These are phyloP conservation scores for Polydrusus pterygomalis DNA, from an alignment of 2,888 invertebrate species.

Conservation along the genomic window DNA sequence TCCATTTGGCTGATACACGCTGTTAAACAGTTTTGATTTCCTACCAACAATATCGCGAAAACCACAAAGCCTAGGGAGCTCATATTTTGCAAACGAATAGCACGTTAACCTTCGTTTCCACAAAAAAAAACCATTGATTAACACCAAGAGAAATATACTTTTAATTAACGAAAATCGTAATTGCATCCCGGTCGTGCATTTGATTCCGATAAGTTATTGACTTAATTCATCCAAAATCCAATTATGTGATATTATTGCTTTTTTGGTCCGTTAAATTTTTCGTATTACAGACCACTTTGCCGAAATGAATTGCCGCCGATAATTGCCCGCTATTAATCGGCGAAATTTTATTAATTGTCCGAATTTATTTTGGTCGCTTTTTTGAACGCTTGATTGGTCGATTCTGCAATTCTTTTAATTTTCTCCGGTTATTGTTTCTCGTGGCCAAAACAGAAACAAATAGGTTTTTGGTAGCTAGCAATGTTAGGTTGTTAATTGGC, in stretches of 20 bases:
- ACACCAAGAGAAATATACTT: constrained; percentile 50
- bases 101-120: too few species aligned
- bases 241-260: constrained; percentile 53
- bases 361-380: constrained; percentile 31
- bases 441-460: constrained; percentile 18
- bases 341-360: constrained; percentile 45
- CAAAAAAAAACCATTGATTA: constrained; percentile 46
- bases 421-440: neutral
- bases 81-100: too few species aligned
- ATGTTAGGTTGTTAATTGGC: neutral
- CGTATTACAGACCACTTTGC: constrained; percentile 41
- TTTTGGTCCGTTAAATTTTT: constrained; percentile 53
- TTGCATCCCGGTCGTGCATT: constrained; percentile 52
- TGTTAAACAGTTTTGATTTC: too few species aligned
- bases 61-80: too few species aligned
- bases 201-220: constrained; percentile 54
- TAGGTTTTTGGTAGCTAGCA: neutral
- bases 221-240: constrained; percentile 48
- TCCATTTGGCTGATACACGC: too few species aligned
- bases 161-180: constrained; percentile 48
- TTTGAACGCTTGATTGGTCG: constrained; percentile 14
- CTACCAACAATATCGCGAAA: too few species aligned
- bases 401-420: constrained; percentile 5
- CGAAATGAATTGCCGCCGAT: constrained; percentile 46
- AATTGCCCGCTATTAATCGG: constrained; percentile 45